phyloP scores from a whole-genome alignment of 1,140 invertebrate genomes.

The Drosophila yakuba region DNA sequence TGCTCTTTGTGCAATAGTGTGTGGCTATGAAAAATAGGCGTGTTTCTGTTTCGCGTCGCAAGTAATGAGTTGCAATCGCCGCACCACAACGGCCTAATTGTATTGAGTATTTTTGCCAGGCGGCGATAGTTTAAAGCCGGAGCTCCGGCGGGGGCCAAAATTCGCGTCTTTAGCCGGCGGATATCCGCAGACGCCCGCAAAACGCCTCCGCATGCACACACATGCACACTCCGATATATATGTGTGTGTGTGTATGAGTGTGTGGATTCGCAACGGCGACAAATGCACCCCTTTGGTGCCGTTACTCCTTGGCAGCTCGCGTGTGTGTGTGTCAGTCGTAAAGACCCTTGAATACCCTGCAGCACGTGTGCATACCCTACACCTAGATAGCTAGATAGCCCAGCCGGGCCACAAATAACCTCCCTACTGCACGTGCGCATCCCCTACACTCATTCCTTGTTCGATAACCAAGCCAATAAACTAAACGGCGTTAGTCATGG shows the following conservation, averaged over 20 bases:
- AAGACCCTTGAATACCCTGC: conserved; percentile 6
- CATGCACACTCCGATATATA: not conserved
- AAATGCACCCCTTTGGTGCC: conserved; percentile 37
- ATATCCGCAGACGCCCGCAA: conserved; percentile 33
- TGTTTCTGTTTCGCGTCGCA: conserved; percentile 61
- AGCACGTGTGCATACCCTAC: conserved; percentile 25
- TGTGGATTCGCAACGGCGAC: conserved; percentile 25
- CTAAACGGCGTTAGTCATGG: not conserved
- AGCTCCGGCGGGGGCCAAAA: conserved; percentile 4
- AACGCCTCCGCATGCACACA: conserved; percentile 1
- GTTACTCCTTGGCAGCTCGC: conserved; percentile 26
- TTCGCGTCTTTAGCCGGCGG: conserved; percentile 22
- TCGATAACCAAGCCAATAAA: not conserved
- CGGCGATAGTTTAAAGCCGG: conserved; percentile 11
- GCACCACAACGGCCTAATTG: conserved; percentile 38
- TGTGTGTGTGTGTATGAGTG: not conserved
- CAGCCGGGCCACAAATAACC: too few species aligned
- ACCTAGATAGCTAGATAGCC: too few species aligned
- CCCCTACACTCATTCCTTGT: not conserved
- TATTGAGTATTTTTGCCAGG: conserved; percentile 30
- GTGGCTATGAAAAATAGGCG: conserved; percentile 71
- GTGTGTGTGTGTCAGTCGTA: conserved; percentile 9
- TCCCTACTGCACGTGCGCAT: conserved; percentile 21
- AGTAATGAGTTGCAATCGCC: conserved; percentile 34
- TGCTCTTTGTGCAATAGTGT: conserved; percentile 50